A percentile compares a stretch with the other conserved stretches of the same genome.
Conservation (phyloP, 2,797 vertebrate species). For the Orestias chungarensis region DNA sequence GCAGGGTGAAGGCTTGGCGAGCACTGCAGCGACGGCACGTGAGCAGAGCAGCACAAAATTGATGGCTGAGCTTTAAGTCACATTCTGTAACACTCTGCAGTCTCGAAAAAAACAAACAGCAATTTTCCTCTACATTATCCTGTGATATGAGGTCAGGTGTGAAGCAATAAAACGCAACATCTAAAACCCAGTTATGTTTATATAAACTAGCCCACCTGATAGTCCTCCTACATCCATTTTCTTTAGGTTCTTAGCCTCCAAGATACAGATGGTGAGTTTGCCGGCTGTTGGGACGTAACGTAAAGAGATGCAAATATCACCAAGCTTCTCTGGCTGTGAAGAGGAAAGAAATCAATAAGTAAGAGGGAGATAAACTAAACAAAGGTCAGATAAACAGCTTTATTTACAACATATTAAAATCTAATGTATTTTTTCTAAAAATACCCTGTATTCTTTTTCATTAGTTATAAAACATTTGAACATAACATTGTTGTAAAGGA, state of each 20-base stretch:
- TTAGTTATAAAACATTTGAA: constrained; percentile 16
- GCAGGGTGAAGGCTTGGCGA: constrained; percentile 22
- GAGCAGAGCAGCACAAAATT: constrained; percentile 54
- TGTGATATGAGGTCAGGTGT: constrained; percentile 7
- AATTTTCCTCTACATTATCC: neutral
- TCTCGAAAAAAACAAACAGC: constrained; percentile 18
- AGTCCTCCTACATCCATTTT: constrained; percentile 98
- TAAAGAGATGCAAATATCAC: constrained; percentile 97
- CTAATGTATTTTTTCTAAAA: neutral
- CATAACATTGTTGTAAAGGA: neutral
- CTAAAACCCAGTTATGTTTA: constrained; percentile 11
- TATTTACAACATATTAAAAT: neutral
- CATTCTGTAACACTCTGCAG: constrained; percentile 20
- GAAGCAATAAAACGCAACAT: constrained; percentile 10
- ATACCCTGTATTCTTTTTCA: constrained; percentile 17
- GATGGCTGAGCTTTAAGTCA: constrained; percentile 55
- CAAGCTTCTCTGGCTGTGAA: constrained; percentile 90
- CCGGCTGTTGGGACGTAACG: constrained; percentile 97
- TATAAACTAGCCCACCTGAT: constrained; percentile 82
- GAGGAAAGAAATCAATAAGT: constrained; percentile 16
- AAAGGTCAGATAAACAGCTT: constrained; percentile 5
- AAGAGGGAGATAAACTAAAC: constrained; percentile 3
- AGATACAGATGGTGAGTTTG: constrained; percentile 96
- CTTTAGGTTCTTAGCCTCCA: constrained; percentile 98
- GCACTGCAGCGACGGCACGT: constrained; percentile 77